Evolutionary conservation across 2,113 vertebrate genomes (phyloP), one percentile per base, ranked within the genome.

Genomic region (Hyperopisus bebe): DNA sequence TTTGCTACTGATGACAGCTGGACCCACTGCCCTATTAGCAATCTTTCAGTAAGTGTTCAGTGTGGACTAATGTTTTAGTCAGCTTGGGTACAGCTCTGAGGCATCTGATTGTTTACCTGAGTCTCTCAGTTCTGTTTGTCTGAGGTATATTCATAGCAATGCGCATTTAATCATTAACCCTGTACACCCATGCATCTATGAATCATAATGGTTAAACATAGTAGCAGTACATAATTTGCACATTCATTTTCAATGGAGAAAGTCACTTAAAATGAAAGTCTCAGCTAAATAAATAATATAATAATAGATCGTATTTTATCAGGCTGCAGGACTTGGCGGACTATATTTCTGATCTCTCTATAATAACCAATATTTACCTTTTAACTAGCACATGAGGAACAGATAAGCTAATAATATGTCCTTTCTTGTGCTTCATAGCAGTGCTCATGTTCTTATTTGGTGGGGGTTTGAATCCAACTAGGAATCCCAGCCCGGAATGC

Each of bases 31-130:
- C 92, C 93, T 92, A 90, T 90, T 31, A 92, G 93, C 92, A 94
- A 93, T 93, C 92, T 91, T 90, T 93, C 92, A 91, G 93, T 92
- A 89, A 93, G 92, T 92, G 93, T 92, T 93, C 55, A 24, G 89
- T 86, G 83, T 86, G 89, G 89, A 92, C 91, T 92, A 90, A 91
- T 90, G 47, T 86, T n/a, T 62, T 89, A 90, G 90, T 88, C 92
- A 88, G 89, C 90, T 90, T 91, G 92, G 91, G 89, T 93, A 94
- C 93, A 94, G 94, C 91, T 94, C 93, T 93, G 95, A 95, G 94
- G 95, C 95, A 94, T 93, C 92, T 93, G 93, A 93, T 94, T 94
- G 94, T 94, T 95, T 95, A 96, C 95, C 95, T 96, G 95, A 96
- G 96, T 95, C 94, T 93, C 91, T 92, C 91, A 80, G 91, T 91